phyloP scores from a whole-genome alignment of 2,113 vertebrate species.

The Gadus macrocephalus region DNA sequence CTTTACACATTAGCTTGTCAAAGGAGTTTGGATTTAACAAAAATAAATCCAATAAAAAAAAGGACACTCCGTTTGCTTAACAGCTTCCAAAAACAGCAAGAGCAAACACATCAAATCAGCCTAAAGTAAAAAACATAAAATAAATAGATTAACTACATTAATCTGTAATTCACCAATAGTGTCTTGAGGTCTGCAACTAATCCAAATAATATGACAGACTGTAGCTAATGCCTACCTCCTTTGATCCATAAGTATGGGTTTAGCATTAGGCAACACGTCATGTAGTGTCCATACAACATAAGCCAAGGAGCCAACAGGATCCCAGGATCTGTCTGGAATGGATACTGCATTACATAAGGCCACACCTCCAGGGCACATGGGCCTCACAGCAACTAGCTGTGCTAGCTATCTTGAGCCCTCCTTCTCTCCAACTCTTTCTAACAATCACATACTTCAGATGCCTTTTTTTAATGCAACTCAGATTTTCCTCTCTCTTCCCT shows the following conservation, averaged over 20 bases:
- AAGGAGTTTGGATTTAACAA: neutral
- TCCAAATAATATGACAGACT: neutral
- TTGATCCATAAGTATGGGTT: neutral
- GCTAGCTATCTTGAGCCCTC: neutral
- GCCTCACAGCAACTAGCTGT: slow-evolving; percentile 34
- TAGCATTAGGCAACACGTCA: neutral
- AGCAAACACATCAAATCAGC: neutral
- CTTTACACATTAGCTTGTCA: neutral
- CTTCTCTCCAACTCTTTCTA: slow-evolving; percentile 30
- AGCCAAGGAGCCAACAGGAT: neutral
- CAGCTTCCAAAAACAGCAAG: too few species aligned
- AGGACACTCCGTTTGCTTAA: neutral
- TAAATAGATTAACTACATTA: neutral
- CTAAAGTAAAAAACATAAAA: neutral
- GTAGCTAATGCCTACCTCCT: neutral
- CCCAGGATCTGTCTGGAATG: slow-evolving; percentile 4
- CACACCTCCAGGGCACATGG: slow-evolving; percentile 39
- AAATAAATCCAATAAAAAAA: neutral
- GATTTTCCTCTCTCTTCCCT: too few species aligned
- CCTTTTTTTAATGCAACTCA: slow-evolving; percentile 13
- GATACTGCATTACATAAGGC: slow-evolving; percentile 26
- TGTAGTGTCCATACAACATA: neutral
- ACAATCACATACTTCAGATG: slow-evolving; percentile 49
- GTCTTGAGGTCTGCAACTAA: too few species aligned
- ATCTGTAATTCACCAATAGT: too few species aligned